phyloP scores from a whole-genome alignment of 2,888 invertebrate genomes.

The Nomada flava region DNA sequence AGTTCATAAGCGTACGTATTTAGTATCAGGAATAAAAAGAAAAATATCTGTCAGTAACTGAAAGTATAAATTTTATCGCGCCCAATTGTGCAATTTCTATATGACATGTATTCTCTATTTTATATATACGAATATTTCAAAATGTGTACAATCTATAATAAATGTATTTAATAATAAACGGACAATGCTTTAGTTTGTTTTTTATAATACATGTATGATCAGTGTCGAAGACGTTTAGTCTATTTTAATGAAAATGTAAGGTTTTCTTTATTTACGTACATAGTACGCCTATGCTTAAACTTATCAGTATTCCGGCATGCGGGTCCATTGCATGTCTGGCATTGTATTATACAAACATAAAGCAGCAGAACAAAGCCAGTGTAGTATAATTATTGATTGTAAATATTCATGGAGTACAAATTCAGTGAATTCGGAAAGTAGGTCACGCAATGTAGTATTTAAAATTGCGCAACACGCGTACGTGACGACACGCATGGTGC shows the following conservation, averaged over 20 bases:
- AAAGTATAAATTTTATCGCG: neutral
- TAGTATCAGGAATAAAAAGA: neutral
- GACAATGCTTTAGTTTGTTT: neutral
- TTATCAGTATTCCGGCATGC: slow-evolving; percentile 26
- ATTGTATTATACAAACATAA: slow-evolving; percentile 16
- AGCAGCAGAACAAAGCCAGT: neutral
- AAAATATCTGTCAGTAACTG: neutral
- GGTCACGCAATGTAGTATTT: slow-evolving; percentile 26
- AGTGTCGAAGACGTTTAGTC: neutral
- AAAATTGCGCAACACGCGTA: slow-evolving; percentile 37
- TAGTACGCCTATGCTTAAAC: slow-evolving; percentile 18
- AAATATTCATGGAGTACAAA: slow-evolving; percentile 34
- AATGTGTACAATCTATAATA: no score
- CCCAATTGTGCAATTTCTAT: neutral
- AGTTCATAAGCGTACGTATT: slow-evolving; percentile 16
- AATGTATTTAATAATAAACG: neutral
- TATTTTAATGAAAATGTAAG: neutral
- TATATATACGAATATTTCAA: neutral
- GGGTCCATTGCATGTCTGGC: neutral
- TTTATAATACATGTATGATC: neutral
- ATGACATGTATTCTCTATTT: neutral
- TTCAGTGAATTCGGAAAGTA: slow-evolving; percentile 19
- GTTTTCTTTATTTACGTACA: neutral
- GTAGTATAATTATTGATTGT: slow-evolving; percentile 9
- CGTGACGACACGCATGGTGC: slow-evolving; percentile 66